Base-by-base conservation (phyloP, 2,888 invertebrate species). In the Thelaira solivaga region DNA sequence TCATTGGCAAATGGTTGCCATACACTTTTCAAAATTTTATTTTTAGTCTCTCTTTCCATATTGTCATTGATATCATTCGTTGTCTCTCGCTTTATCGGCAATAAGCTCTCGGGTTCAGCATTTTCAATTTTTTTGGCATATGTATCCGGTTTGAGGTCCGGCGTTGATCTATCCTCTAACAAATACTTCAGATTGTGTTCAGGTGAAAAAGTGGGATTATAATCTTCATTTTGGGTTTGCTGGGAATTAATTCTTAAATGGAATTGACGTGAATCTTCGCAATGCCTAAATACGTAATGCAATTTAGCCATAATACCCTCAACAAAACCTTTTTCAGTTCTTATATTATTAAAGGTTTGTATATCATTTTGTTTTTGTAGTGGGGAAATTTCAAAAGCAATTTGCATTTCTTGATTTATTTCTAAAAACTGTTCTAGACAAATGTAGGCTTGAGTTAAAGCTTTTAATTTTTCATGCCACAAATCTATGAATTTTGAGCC, bases 381-480 rank as follows among this genome's bases (percentile, higher is more conserved):
- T 4, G 10, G 1, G 16, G 34, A 20, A 1, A n/a, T n/a, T 4
- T 45, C 53, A 20, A 61, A 53, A 11, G 18, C 13, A 1, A 10
- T 22, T 31, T 47, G 59, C 53, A 75, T 36, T 61, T 75, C 74
- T 24, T 75, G 45, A 75, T 75, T 75, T 10, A 75, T 61, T 45
- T 75, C 74, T 24, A 75, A 18, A 13, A 75, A 68, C 31, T 68
- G 74, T 16, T 75, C 74, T 10, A 75, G 26, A 24, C 74, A 75
- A 2, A 39, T 39, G 20, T 75, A 61, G 10, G 74, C 74, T 31
- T 75, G 67, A 18, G 67, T 47, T 41, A 75, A 45, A 18, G 39
- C 61, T 22, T 53, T 67, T 1, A 75, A 39, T 18, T 68, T 43
- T 29, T 75, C 74, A 11, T 75, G 74, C 74, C 74, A 75, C 26